phyloP scores from a whole-genome alignment of 2,797 vertebrate species.

The Zonotrichia albicollis region DNA sequence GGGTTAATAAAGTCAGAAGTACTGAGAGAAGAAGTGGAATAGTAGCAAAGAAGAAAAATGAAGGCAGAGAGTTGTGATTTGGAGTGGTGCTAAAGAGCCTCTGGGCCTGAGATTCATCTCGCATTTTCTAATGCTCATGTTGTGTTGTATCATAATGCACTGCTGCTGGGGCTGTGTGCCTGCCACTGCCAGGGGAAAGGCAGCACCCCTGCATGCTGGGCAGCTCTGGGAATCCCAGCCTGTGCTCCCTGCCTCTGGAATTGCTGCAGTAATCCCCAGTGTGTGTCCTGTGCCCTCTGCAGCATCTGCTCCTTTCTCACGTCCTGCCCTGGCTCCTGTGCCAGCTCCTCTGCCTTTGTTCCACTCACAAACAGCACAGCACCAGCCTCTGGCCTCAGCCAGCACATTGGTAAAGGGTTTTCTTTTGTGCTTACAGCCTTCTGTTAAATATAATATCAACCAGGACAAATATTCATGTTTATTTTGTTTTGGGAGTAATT shows the following conservation, averaged over 20 bases:
- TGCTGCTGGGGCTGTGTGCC: conserved; percentile 34
- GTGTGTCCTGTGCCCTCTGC: neutral
- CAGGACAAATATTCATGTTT: neutral
- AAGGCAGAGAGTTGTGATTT: conserved; percentile 68
- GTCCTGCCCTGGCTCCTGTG: neutral
- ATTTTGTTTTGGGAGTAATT: neutral
- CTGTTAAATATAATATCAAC: neutral
- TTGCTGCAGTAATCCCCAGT: neutral
- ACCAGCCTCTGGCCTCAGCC: accelerated
- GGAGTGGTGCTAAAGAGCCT: conserved; percentile 63
- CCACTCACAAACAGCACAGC: neutral
- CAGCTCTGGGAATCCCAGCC: neutral
- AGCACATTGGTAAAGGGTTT: neutral
- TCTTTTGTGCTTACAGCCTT: neutral
- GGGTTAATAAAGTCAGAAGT: conserved; percentile 57
- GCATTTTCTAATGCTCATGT: conserved; percentile 61
- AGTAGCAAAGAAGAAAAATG: conserved; percentile 62
- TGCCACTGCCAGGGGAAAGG: conserved; percentile 55
- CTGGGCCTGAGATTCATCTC: conserved; percentile 68
- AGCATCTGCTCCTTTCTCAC: conserved; percentile 20
- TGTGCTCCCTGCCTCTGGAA: neutral
- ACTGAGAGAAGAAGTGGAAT: conserved; percentile 46
- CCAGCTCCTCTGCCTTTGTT: neutral
- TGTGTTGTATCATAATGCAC: conserved; percentile 64
- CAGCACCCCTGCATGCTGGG: conserved; percentile 11